A percentile compares a stretch with the other conserved stretches of the same genome.
Evolutionary conservation across 1,140 invertebrate genomes (phyloP).

Genomic region (Microplitis mediator): DNA sequence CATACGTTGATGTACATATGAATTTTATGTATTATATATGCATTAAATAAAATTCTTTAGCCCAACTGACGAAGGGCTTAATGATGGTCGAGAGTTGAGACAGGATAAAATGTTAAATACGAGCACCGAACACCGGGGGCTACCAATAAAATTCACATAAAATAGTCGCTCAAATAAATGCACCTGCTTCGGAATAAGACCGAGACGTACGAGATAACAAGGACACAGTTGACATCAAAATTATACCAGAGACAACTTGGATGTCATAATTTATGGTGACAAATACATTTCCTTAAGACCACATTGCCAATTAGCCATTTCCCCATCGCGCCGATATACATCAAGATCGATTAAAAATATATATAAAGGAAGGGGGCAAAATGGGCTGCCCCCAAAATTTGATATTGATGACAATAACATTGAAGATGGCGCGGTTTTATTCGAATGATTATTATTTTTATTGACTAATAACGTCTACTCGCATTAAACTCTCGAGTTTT

Average conservation of each 20-base stretch:
- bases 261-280: constrained; percentile 4
- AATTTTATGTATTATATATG: not conserved
- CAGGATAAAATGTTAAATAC: constrained; percentile 59
- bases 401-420: no score
- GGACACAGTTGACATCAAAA: not conserved
- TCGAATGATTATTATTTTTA: no score
- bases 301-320: not conserved
- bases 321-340: not conserved
- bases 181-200: constrained; percentile 44
- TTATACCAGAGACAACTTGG: constrained; percentile 3
- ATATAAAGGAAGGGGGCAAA: no score
- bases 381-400: no score
- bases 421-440: no score
- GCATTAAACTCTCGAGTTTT: no score
- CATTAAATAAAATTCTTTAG: constrained; percentile 45
- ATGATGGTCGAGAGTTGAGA: constrained; percentile 39
- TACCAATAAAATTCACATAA: constrained; percentile 55
- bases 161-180: constrained; percentile 42
- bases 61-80: constrained; percentile 32
- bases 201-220: no score
- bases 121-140: constrained; percentile 42
- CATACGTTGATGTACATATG: no score
- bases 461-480: no score
- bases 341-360: no score
- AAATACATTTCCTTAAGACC: not conserved